Evolutionary conservation across 1,140 invertebrate genomes (phyloP).

Genomic region (Tetragonula clypearis): DNA sequence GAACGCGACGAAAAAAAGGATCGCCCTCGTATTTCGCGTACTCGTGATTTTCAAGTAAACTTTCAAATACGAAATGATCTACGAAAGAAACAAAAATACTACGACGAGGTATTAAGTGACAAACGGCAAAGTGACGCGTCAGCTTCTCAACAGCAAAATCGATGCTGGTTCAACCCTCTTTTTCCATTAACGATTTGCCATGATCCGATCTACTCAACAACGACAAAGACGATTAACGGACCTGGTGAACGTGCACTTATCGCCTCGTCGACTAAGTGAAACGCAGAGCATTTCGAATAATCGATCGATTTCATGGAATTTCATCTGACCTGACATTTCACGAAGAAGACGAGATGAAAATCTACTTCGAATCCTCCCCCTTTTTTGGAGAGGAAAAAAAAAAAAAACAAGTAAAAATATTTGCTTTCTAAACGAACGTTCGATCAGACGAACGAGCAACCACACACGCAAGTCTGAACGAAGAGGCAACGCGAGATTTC

Average conservation of each 20-base stretch:
- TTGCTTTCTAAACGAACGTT: too few species aligned
- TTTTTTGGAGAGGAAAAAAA: background rate
- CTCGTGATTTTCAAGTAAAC: background rate
- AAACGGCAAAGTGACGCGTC: background rate
- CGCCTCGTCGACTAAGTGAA: background rate
- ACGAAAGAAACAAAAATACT: background rate
- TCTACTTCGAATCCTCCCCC: background rate
- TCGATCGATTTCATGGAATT: background rate
- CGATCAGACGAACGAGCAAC: background rate
- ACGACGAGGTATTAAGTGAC: background rate
- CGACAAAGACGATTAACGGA: background rate
- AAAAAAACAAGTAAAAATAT: background rate
- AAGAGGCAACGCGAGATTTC: background rate
- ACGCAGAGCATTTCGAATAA: background rate
- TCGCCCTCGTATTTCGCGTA: background rate
- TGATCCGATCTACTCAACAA: conserved; percentile 17
- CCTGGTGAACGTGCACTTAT: background rate
- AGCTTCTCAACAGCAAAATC: conserved; percentile 32
- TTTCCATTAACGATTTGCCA: conserved; percentile 34
- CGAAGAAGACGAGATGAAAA: background rate
- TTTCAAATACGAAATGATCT: background rate
- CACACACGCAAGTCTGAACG: background rate
- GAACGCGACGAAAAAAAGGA: background rate
- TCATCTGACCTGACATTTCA: background rate
- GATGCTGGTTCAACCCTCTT: conserved; percentile 29